Evolutionary conservation across 2,113 vertebrate species (phyloP), one percentile per base, ranked within the genome.

Genomic region (Coryphaenoides rupestris): DNA sequence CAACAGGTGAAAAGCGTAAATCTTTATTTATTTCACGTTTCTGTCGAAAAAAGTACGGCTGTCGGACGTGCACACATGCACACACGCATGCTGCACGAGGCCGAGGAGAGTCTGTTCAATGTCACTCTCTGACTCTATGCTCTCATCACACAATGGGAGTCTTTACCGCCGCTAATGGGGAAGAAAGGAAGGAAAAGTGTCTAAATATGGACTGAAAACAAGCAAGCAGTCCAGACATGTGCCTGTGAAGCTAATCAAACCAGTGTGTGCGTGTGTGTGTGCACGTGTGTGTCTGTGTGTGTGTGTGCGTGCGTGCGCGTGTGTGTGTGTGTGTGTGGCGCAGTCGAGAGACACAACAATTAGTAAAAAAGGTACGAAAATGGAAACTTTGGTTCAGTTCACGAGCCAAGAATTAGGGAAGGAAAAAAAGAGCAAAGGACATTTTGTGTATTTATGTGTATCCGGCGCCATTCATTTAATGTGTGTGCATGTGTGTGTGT

Each of bases 391-490:
- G 33, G 2, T 24, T 46, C 10, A 12, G 46, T 62, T 24, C 46
- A 47, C 13, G 53, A 55, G 19, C 26, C 21, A 26, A 21, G 40
- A 57, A 33, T 2, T 22, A 19, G 52, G 62, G 57, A 55, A 6
- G 2, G 50, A 50, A 24, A 59, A 24, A 4, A n/a, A 33, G 5
- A 33, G 28, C 3, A 33, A 28, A 5, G 19, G 15, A 52, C 54
- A 55, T 33, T 17, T 55, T 19, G 33, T 15, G 40, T 22, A 14
- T 65, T 46, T 55, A 40, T 33, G 23, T 47, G 62, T 66, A 72
- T 80, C 62, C 75, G 83, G 78, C 68, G 65, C 75, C 24, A 17
- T 66, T 54, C 68, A 19, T 33, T 23, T 58, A 16, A 58, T 17
- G 19, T 24, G 55, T 23, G 21, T 26, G 12, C 21, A 14, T 56